A percentile compares a stretch with the other conserved stretches of the same genome.
Conservation (phyloP, 2,888 invertebrate genomes). For the Sipunculus nudus region DNA sequence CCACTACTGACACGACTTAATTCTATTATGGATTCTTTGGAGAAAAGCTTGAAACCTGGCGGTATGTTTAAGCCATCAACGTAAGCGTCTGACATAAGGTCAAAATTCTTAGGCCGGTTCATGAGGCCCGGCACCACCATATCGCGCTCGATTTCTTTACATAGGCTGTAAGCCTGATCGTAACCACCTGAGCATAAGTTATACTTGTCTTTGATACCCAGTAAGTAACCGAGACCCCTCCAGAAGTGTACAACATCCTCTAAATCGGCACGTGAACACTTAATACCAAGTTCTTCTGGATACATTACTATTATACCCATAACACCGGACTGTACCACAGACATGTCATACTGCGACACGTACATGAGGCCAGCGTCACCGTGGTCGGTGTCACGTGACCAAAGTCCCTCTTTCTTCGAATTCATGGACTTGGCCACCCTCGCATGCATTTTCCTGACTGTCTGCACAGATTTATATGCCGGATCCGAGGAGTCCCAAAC, state of each 20-base stretch:
- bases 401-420: constrained; percentile 43
- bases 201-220: constrained; percentile 80
- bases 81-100: constrained; percentile 51
- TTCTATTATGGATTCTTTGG: constrained; percentile 41
- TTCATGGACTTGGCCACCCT: constrained; percentile 67
- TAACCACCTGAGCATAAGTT: constrained; percentile 52
- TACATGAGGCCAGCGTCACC: too few relatives aligned
- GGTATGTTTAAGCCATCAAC: constrained; percentile 43
- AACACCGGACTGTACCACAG: constrained; percentile 87
- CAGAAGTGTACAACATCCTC: constrained; percentile 84
- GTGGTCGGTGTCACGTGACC: too few relatives aligned
- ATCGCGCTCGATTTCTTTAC: constrained; percentile 51
- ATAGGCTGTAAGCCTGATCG: constrained; percentile 40
- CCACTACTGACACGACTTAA: constrained; percentile 29
- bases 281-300: constrained; percentile 75
- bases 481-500: constrained; percentile 71
- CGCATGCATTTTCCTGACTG: constrained; percentile 70
- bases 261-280: constrained; percentile 73
- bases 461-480: constrained; percentile 67
- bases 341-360: constrained; percentile 85
- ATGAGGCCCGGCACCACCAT: constrained; percentile 44
- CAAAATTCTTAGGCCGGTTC: constrained; percentile 49
- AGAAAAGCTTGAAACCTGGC: constrained; percentile 14
- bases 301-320: constrained; percentile 77
- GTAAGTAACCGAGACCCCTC: constrained; percentile 81